Base-by-base conservation (phyloP, 2,113 vertebrate genomes). In the Oncorhynchus nerka region DNA sequence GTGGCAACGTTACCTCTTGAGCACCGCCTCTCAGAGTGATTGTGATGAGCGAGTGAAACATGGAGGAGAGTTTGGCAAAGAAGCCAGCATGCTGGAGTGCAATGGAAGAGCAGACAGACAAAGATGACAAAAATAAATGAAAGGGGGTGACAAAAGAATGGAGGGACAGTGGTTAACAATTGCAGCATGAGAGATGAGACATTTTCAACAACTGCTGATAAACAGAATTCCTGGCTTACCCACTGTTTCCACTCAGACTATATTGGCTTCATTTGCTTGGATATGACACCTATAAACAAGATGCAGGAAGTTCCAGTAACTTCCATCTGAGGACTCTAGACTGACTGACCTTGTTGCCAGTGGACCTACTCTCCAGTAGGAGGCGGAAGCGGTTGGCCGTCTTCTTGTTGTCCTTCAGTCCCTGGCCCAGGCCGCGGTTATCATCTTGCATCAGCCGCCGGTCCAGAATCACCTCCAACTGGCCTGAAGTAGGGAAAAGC, bases 361-460 rank as follows among this genome's bases (percentile, higher is more conserved):
- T 61, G 5, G 92, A 85, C 30, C 96, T 93, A 75, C 89, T 94
- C 79, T 99, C 98, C 80, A 98, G 81, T 73, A 98, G 94, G 51
- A 99, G 93, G 20, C 97, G 95, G 92, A 99, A 99, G 4, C 83
- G 93, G 90, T 97, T 98, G 79, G 92, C 91, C 0, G 96, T 98
- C 57, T 92, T 91, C 78, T 98, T 99, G 91, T 99, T 99, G 93
- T 99, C 98, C 92, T 98, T 99, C 79, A 99, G 93, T 0, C 98
- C 98, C 55, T 99, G 98, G 76, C 98, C 98, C 4, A 99, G 94
- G 70, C 98, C 98, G 0, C 98, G 95, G 83, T 99, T 99, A 91
- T 99, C 98, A 2, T 99, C 98, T 88, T 99, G 98, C 95, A 99
- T 97, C 51, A 99, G 92, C 13, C 97, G 93, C 4, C 97, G 94